These are phyloP conservation scores for Hapalemur alaotrensis DNA, from an alignment of 2,797 vertebrate species.

Conservation along the genomic window DNA sequence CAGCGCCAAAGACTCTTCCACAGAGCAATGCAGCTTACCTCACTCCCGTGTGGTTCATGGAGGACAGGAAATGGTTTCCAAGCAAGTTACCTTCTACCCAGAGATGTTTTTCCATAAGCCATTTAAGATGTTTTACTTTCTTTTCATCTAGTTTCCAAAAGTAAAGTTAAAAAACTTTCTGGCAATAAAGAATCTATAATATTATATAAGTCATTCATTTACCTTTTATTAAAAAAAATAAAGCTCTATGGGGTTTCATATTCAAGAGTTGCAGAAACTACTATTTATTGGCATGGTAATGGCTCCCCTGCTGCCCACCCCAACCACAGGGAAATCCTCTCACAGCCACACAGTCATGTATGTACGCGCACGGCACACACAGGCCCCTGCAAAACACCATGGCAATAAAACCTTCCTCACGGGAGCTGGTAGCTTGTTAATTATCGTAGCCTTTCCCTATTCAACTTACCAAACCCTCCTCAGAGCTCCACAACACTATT, in stretches of 20 bases:
- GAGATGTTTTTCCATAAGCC: neutral
- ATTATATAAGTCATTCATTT: neutral
- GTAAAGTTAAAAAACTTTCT: neutral
- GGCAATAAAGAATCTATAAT: neutral
- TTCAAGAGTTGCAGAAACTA: neutral
- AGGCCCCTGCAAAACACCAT: neutral
- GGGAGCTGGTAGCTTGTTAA: neutral
- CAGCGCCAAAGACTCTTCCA: neutral
- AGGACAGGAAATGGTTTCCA: neutral
- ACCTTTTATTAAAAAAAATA: neutral
- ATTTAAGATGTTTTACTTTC: neutral
- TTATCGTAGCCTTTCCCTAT: neutral
- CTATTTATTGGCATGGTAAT: neutral
- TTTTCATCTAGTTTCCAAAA: neutral
- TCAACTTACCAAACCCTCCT: accelerated
- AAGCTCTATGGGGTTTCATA: neutral
- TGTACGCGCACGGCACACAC: accelerated
- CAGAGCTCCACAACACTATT: neutral
- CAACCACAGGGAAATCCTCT: neutral
- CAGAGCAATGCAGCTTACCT: neutral
- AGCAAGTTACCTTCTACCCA: neutral
- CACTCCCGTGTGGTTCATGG: accelerated
- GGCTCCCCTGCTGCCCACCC: neutral
- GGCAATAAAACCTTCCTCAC: neutral
- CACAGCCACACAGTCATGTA: accelerated